Conservation (phyloP, 2,113 vertebrate genomes). For the Macroglossus sobrinus region DNA sequence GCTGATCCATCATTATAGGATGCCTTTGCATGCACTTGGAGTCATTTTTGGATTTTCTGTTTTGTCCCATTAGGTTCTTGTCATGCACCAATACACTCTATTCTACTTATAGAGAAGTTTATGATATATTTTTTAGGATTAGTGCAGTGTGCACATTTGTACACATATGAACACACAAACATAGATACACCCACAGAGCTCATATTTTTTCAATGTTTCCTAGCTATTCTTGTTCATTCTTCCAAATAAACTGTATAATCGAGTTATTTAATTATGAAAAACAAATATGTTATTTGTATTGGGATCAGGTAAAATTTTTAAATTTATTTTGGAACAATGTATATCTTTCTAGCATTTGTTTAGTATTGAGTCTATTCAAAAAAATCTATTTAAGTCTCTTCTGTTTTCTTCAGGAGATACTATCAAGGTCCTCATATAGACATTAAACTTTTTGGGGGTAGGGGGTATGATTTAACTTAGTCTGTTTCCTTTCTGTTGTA, state of each 20-base stretch:
- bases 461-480: background rate
- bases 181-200: background rate
- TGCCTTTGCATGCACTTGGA: background rate
- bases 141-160: background rate
- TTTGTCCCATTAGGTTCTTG: background rate
- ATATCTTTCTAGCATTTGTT: background rate
- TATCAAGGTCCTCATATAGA: background rate
- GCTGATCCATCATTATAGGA: background rate
- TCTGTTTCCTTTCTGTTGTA: background rate
- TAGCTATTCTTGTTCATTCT: background rate
- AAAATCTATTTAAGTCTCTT: background rate
- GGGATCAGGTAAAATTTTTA: background rate
- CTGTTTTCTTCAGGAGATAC: background rate
- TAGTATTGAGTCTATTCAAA: background rate
- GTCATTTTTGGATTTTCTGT: background rate
- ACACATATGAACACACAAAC: background rate
- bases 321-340: background rate
- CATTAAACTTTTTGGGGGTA: background rate
- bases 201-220: background rate
- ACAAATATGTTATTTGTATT: background rate
- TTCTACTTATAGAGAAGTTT: background rate
- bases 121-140: background rate
- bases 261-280: slow-evolving; percentile 7
- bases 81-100: background rate
- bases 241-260: background rate